These are phyloP conservation scores for Drosophila meridiana DNA, from an alignment of 2,888 invertebrate species.

Conservation along the genomic window DNA sequence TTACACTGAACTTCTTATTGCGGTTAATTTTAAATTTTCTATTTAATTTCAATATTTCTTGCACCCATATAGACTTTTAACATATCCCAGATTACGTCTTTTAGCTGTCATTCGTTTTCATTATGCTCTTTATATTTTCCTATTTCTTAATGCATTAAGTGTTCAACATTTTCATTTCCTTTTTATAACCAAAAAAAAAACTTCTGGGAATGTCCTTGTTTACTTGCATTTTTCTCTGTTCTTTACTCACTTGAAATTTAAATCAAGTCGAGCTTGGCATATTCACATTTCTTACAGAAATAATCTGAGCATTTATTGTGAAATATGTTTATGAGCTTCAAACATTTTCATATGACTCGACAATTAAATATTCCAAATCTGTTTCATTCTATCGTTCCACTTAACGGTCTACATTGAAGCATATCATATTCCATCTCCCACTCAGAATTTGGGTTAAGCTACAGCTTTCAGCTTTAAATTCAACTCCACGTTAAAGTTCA, in stretches of 20 bases:
- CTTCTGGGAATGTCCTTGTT: background rate
- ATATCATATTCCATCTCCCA: background rate
- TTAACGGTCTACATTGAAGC: background rate
- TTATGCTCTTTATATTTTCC: background rate
- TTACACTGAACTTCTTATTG: too few species aligned
- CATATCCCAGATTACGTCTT: background rate
- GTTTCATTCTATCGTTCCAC: conserved; percentile 4
- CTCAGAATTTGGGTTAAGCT: background rate
- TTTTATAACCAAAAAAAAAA: background rate
- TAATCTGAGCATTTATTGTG: background rate
- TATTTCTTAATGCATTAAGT: background rate
- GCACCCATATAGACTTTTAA: background rate
- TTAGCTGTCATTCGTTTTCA: background rate
- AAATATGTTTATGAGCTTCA: background rate
- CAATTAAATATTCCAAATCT: background rate
- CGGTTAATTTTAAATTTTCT: too few species aligned
- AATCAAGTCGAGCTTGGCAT: background rate
- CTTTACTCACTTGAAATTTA: background rate
- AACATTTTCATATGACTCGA: background rate
- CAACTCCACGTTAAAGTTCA: conserved; percentile 6
- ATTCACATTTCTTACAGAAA: too few species aligned
- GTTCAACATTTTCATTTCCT: background rate
- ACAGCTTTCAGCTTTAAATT: background rate
- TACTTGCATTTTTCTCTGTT: background rate
- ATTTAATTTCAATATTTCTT: background rate